These are phyloP conservation scores for Gymnocypris eckloni DNA, from an alignment of 2,797 vertebrate species.

Conservation along the genomic window DNA sequence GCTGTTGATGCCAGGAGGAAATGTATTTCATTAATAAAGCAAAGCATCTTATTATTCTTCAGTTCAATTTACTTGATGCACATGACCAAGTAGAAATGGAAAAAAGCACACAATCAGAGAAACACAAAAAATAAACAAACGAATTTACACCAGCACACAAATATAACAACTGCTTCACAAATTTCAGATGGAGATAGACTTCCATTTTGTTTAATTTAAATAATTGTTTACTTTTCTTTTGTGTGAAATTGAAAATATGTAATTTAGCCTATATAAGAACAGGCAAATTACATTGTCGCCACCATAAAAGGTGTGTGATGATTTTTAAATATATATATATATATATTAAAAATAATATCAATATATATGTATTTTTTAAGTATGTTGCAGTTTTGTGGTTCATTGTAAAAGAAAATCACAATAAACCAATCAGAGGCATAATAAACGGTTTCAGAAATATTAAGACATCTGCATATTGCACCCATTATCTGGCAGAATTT, in stretches of 20 bases:
- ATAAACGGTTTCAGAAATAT: not conserved
- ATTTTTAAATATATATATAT: not conserved
- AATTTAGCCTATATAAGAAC: not conserved
- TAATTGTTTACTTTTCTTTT: not conserved
- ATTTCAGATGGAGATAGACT: not conserved
- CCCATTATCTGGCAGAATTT: not conserved
- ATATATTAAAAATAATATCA: not conserved
- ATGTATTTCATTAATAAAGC: conserved; percentile 70
- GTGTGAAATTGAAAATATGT: not conserved
- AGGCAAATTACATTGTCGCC: not conserved
- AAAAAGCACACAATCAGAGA: not conserved
- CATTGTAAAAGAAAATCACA: not conserved
- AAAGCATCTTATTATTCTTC: not conserved
- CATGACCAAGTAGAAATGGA: not conserved
- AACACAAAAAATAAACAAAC: not conserved
- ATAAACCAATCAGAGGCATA: not conserved
- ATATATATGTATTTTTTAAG: not conserved
- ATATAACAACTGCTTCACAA: not conserved
- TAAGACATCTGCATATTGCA: not conserved
- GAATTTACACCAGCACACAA: not conserved
- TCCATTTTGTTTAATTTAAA: not conserved
- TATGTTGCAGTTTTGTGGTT: not conserved
- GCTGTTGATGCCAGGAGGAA: conserved; percentile 53
- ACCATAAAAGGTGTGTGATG: not conserved
- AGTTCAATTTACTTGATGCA: not conserved